Conservation (phyloP, 2,797 vertebrate genomes). For the Eulemur mongoz region DNA sequence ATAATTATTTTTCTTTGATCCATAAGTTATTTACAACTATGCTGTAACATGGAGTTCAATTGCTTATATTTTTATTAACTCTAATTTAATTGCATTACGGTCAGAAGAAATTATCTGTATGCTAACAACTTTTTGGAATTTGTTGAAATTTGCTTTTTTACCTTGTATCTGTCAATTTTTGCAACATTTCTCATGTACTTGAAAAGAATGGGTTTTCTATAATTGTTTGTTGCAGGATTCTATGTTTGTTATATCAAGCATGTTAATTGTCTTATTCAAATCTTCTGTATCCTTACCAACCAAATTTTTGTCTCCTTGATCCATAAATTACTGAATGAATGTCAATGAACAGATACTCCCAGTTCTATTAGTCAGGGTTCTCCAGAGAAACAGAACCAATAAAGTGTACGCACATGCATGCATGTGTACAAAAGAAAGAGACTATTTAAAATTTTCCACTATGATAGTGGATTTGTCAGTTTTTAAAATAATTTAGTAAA, state of each 20-base stretch:
- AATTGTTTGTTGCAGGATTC: background rate
- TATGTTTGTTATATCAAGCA: background rate
- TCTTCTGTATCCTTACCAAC: background rate
- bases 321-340: background rate
- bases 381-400: background rate
- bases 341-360: background rate
- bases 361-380: background rate
- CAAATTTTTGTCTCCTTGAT: background rate
- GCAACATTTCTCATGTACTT: background rate
- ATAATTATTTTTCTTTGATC: background rate
- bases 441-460: background rate
- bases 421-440: background rate
- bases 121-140: background rate
- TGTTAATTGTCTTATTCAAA: background rate
- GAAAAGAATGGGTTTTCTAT: background rate
- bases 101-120: background rate
- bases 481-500: background rate
- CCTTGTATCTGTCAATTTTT: background rate
- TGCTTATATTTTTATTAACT: background rate
- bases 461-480: background rate
- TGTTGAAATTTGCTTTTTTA: background rate
- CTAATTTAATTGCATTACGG: background rate
- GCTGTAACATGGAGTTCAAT: background rate
- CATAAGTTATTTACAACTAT: conserved; percentile 6
- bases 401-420: too few species aligned